phyloP scores from a whole-genome alignment of 2,797 vertebrate species.

The Trichosurus vulpecula region DNA sequence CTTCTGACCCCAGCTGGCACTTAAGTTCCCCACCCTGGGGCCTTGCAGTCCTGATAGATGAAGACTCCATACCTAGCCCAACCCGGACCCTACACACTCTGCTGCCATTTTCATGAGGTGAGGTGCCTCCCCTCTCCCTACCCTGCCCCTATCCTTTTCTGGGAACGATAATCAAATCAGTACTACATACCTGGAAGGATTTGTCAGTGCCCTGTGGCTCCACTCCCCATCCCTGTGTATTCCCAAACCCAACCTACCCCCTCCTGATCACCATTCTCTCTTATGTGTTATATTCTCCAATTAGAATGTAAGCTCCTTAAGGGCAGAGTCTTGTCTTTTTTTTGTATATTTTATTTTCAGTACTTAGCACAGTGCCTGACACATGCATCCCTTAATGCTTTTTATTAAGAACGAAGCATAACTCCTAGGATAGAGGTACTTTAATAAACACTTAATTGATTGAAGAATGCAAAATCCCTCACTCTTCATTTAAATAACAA shows the following conservation, averaged over 20 bases:
- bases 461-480: background rate
- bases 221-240: background rate
- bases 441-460: too few species aligned
- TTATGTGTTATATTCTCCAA: background rate
- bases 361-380: too few species aligned
- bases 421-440: too few species aligned
- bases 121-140: background rate
- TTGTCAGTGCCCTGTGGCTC: background rate
- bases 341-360: background rate
- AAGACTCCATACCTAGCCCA: background rate
- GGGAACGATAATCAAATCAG: background rate
- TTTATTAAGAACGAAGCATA: background rate
- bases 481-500: constrained; percentile 53
- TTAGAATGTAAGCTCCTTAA: background rate
- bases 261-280: background rate
- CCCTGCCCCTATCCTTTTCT: background rate
- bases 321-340: background rate
- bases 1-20: background rate
- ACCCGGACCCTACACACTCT: background rate
- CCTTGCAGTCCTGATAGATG: background rate
- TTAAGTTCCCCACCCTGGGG: background rate
- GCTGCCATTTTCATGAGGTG: background rate
- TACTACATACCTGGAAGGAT: background rate
- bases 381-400: background rate
- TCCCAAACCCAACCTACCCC: background rate